Percentiles rank a stretch among this genome's conserved stretches.
Conservation (phyloP, 2,797 vertebrate genomes). For the Serranus cabrilla region DNA sequence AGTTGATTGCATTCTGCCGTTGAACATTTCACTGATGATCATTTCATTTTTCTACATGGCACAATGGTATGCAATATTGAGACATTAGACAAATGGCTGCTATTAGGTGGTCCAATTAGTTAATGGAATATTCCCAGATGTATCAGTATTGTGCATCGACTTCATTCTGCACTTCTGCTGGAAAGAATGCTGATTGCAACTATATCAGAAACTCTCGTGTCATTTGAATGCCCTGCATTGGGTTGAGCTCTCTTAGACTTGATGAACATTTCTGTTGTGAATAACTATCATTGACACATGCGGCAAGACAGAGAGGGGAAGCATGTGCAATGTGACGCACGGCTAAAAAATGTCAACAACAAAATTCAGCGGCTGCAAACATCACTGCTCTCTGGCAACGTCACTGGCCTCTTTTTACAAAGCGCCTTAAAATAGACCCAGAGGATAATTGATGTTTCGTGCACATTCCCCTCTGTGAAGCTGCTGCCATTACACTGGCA, state of each 20-base stretch:
- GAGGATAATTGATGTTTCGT: constrained; percentile 42
- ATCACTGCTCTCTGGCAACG: constrained; percentile 3
- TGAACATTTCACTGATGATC: constrained; percentile 38
- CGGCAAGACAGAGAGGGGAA: not conserved
- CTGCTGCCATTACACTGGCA: constrained; percentile 24
- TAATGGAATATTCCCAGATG: constrained; percentile 43
- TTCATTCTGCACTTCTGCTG: not conserved
- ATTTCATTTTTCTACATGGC: constrained; percentile 15
- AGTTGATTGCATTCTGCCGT: constrained; percentile 8
- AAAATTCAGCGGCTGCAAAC: constrained; percentile 35
- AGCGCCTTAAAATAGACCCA: constrained; percentile 55
- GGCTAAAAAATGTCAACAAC: constrained; percentile 24
- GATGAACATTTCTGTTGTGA: constrained; percentile 41
- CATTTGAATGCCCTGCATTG: constrained; percentile 7
- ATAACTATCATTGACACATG: constrained; percentile 39
- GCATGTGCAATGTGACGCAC: not conserved
- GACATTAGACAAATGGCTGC: constrained; percentile 14
- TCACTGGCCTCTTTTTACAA: constrained; percentile 31
- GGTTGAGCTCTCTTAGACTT: not conserved
- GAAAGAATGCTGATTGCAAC: constrained; percentile 27
- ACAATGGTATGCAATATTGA: constrained; percentile 5
- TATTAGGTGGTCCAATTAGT: constrained; percentile 30
- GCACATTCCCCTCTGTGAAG: constrained; percentile 31
- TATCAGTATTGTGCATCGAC: constrained; percentile 19
- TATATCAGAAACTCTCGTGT: constrained; percentile 8